These are phyloP conservation scores for Hippolais icterina DNA, from an alignment of 2,113 vertebrate species.

Conservation along the genomic window DNA sequence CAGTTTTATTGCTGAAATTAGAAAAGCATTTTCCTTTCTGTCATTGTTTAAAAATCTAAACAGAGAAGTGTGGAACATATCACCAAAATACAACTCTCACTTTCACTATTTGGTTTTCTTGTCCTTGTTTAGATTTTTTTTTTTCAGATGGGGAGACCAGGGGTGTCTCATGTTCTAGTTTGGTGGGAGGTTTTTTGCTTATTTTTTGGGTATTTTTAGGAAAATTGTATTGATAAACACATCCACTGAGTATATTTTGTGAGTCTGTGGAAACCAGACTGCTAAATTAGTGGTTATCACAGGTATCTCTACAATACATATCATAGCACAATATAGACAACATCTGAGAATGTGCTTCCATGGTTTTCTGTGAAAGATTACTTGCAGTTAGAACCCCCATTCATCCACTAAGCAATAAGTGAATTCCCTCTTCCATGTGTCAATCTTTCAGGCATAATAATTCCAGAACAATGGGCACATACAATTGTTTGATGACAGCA, in stretches of 20 bases:
- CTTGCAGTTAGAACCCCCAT: background rate
- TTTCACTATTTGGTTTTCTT: background rate
- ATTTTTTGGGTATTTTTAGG: background rate
- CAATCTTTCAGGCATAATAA: background rate
- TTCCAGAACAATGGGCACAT: background rate
- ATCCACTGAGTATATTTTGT: background rate
- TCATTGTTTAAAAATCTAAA: background rate
- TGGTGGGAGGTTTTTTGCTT: rapidly evolving
- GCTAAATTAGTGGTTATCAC: background rate
- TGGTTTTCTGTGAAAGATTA: background rate
- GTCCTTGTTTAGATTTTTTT: background rate
- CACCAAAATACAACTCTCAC: background rate
- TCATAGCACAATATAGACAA: background rate
- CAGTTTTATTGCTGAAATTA: background rate
- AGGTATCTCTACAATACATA: background rate
- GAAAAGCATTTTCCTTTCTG: background rate
- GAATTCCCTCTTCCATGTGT: background rate
- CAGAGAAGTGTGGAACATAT: background rate
- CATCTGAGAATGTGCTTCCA: background rate
- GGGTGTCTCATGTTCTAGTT: background rate
- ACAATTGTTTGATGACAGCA: background rate
- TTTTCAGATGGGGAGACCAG: background rate
- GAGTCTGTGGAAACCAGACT: background rate
- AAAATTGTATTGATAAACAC: background rate
- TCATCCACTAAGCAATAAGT: background rate